Evolutionary conservation across 92 coral and sea anemone genomes (phyloP), one percentile per base, ranked within the genome.

Genomic region (Porites cylindrica): DNA sequence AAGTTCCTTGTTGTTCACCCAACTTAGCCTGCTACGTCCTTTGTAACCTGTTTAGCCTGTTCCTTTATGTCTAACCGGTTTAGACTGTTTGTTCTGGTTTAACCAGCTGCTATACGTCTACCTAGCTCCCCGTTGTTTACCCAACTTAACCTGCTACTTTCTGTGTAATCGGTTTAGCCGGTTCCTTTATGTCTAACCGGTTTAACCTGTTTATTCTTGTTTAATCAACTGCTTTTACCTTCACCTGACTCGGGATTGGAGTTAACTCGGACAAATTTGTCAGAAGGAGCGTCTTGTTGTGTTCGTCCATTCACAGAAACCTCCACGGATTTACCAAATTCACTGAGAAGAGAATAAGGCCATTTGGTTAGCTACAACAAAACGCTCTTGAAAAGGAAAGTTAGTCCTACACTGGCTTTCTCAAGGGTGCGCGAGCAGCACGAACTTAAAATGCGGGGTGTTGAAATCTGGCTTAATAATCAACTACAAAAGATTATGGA

Each of bases 221-320:
- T 38, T 38, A 38, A 38, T 2, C 47, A 38, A 3, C 47, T 38
- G 7, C 47, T n/a, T 62, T 61, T 10, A 90, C 92, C 92, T 79
- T 90, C 92, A 64, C 78, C 89, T 9, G 90, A 72, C 26, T 89
- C 89, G 5, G 89, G 51, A 68, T 79, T 77, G 47, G 88, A 82
- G 60, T 82, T 70, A 6, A 82, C 78, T 60, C 86, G 70, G 23
- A 82, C 71, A n/a, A 8, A 50, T 70, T 74, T 83, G 64, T 74
- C 38, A 51, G 64, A 3, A 74, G 60, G 80, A 17, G 10, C 17
- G 24, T 61, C 74, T 1, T 10, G 12, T 1, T 83, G 74, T 51
- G 80, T 14, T 16, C 26, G 87, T 63, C 87, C 73, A 7, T 60
- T 83, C 14, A 73, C 17, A 61, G 72, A 47, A 13, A 13, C 21